These are phyloP conservation scores for Babylonia areolata DNA, from an alignment of 1,140 invertebrate genomes.

Conservation along the genomic window DNA sequence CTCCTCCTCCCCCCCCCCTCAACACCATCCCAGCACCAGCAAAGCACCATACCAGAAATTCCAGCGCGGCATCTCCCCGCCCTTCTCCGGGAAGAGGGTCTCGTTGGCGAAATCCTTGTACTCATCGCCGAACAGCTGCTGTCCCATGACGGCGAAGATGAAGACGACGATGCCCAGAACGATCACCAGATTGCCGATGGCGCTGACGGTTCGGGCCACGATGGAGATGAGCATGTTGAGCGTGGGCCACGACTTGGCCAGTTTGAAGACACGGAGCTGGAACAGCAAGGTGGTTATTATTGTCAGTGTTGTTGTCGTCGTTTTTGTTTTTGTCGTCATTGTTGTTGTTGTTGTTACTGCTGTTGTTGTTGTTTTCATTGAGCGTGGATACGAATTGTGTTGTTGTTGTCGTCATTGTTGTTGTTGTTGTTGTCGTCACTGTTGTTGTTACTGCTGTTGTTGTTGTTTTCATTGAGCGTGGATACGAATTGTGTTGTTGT, in stretches of 20 bases:
- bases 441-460: no score
- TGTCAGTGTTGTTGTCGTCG: no score
- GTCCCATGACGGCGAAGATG: conserved; percentile 99
- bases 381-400: no score
- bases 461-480: no score
- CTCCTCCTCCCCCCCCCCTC: no score
- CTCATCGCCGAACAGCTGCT: conserved; percentile 97
- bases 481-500: no score
- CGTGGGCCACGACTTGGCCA: conserved; percentile 99
- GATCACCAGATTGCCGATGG: conserved; percentile 97
- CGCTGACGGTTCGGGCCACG: conserved; percentile 98
- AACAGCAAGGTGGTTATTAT: conserved; percentile 52
- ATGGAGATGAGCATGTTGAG: conserved; percentile 98
- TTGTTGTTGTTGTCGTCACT: no score
- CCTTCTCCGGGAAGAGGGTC: conserved; percentile 25
- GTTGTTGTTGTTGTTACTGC: no score
- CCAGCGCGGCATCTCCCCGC: conserved; percentile 87
- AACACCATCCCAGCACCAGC: no score
- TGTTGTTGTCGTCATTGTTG: no score
- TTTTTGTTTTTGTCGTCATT: no score
- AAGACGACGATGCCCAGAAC: conserved; percentile 99
- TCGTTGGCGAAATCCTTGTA: conserved; percentile 78
- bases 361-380: no score
- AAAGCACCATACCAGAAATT: conserved; percentile 76
- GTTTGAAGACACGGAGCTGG: conserved; percentile 95